A percentile compares a stretch with the other conserved stretches of the same genome.
These are phyloP conservation scores for Melanerpes aurifrons DNA, from an alignment of 2,113 vertebrate genomes.

Conservation along the genomic window DNA sequence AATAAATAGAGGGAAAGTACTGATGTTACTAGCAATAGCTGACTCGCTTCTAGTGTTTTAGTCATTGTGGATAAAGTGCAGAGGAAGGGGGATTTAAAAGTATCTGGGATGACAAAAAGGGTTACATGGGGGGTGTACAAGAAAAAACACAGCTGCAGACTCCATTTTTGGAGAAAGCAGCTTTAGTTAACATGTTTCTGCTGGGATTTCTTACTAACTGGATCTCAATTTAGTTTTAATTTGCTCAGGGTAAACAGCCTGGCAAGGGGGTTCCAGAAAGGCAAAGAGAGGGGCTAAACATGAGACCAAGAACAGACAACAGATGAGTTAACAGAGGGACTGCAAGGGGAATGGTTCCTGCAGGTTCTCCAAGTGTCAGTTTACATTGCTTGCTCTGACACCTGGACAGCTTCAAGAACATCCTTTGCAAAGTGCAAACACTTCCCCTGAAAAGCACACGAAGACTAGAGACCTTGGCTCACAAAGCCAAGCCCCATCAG, in stretches of 20 bases:
- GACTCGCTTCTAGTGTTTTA: not conserved
- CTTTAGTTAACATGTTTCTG: not conserved
- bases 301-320: rapidly evolving
- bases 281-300: not conserved
- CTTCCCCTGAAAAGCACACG: not conserved
- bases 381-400: rapidly evolving
- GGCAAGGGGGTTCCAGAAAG: not conserved
- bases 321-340: not conserved
- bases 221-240: slow-evolving; percentile 5
- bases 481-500: not conserved
- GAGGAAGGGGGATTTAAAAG: not conserved
- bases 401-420: not conserved
- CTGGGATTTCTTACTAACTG: not conserved
- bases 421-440: not conserved
- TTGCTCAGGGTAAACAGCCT: not conserved
- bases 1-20: not conserved
- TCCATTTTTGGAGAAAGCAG: not conserved
- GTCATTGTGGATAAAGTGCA: not conserved
- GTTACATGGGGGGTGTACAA: not conserved
- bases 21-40: not conserved
- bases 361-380: not conserved
- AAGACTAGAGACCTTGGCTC: not conserved
- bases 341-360: not conserved
- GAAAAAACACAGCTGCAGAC: not conserved
- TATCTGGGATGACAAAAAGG: not conserved